A percentile compares a stretch with the other conserved stretches of the same genome.
Conservation (phyloP, 2,113 vertebrate species). For the Guaruba guarouba region DNA sequence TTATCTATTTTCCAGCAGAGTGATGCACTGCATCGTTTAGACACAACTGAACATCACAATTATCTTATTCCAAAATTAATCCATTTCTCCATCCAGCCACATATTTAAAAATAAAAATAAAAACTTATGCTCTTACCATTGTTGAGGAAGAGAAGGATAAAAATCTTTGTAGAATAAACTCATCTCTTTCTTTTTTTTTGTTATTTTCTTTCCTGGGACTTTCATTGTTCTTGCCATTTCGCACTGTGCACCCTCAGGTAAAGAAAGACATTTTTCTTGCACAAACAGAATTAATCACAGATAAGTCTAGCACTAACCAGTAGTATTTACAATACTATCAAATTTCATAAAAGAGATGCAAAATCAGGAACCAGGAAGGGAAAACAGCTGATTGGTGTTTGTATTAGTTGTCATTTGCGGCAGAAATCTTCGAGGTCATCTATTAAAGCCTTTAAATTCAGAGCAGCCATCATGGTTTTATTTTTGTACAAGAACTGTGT, state of each 20-base stretch:
- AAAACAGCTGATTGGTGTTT: not conserved
- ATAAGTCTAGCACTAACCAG: not conserved
- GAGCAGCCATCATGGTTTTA: not conserved
- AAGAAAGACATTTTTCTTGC: not conserved
- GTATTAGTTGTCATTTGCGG: not conserved
- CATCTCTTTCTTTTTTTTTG: not conserved
- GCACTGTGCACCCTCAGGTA: not conserved
- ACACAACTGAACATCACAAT: not conserved
- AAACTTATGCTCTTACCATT: not conserved
- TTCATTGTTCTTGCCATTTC: not conserved
- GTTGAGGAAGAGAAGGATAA: not conserved
- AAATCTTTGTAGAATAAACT: slow-evolving; percentile 10
- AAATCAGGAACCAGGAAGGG: not conserved
- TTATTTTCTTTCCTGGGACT: not conserved
- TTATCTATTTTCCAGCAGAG: not conserved
- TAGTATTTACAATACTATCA: not conserved
- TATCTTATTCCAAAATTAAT: not conserved
- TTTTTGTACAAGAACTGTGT: not conserved
- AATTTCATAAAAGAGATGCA: not conserved
- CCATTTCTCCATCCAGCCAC: not conserved
- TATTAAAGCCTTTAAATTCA: not conserved
- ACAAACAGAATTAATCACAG: slow-evolving; percentile 25
- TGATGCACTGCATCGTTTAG: not conserved
- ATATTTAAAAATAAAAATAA: not conserved
- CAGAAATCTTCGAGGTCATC: not conserved